Percentiles rank a stretch among this genome's conserved stretches.
These are phyloP conservation scores for Sebastes fasciatus DNA, from an alignment of 2,113 vertebrate genomes.

Conservation along the genomic window DNA sequence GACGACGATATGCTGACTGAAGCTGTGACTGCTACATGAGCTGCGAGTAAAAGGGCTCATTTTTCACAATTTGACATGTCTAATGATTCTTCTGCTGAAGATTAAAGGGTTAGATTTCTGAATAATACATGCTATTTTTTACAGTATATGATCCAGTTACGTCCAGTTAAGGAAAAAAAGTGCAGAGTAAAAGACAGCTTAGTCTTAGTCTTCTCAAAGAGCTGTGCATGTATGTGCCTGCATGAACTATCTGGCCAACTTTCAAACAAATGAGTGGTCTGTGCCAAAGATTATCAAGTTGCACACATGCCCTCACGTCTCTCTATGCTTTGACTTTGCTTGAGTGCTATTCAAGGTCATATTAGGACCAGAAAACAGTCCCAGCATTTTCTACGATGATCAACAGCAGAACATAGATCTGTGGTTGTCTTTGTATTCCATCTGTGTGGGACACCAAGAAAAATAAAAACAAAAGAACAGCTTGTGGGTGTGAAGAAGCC, in stretches of 20 bases:
- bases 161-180: neutral
- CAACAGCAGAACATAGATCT: neutral
- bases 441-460: neutral
- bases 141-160: constrained; percentile 2
- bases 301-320: neutral
- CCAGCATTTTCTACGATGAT: neutral
- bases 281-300: constrained; percentile 13
- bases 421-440: neutral
- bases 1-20: neutral
- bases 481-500: constrained; percentile 14
- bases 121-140: constrained; percentile 9
- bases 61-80: constrained; percentile 12
- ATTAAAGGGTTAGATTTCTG: neutral
- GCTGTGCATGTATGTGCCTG: constrained; percentile 26
- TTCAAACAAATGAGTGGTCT: constrained; percentile 3
- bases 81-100: neutral
- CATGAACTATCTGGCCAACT: constrained; percentile 12
- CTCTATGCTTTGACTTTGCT: constrained; percentile 7
- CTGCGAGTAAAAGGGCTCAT: neutral
- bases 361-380: neutral
- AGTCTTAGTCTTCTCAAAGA: constrained; percentile 3
- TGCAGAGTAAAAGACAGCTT: constrained; percentile 4
- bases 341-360: neutral
- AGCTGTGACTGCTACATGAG: neutral
- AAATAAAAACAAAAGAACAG: neutral